Base-by-base conservation (phyloP, 1,140 invertebrate species). In the Lanistes nyassanus region DNA sequence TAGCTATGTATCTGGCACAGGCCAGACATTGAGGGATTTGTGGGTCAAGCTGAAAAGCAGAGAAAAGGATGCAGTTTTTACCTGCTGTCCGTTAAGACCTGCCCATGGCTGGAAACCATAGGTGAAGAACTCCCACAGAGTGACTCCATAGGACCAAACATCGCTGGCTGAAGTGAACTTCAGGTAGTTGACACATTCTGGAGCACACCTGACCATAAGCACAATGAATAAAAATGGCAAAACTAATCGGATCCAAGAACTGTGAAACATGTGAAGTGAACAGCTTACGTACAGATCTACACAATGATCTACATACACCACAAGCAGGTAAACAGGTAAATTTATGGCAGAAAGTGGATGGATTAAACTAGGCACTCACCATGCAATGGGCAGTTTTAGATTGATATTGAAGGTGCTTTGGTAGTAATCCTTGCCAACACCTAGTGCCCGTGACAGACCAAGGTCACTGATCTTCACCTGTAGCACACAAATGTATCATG, bases 361-460 rank as follows among this genome's bases (percentile, higher is more conserved):
- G 36, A 11, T 47, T 51, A 26, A 73, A 51, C 13, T 11, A 68
- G 21, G 31, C 31, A 74, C 92, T 91, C 89, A 95, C 98, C 98
- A 99, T 0, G 98, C 98, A 83, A 99, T 98, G 6, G 97, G 98
- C 75, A 99, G 90, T 90, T 99, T 99, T 31, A 99, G 91, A 91
- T 98, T 98, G 11, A 98, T 96, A 89, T 97, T 98, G 86, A 98
- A 99, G 90, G 99, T 98, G 2, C 96, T 98, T 90, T 99, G 96
- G 87, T 99, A 99, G 88, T 99, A 99, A 90, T 99, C 97, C 89
- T 99, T 98, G 11, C 97, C 98, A 67, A 98, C 95, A 13, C 97
- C 97, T n/a, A 99, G 88, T 0, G 97, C 96, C 71, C 97, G 91
- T 0, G 97, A 98, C 39, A 99, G 88, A 5, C 98, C 98, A 89